Percentiles rank a stretch among this genome's conserved stretches.
Conservation (phyloP, 2,888 invertebrate species). For the Hemistola chrysoprasaria region DNA sequence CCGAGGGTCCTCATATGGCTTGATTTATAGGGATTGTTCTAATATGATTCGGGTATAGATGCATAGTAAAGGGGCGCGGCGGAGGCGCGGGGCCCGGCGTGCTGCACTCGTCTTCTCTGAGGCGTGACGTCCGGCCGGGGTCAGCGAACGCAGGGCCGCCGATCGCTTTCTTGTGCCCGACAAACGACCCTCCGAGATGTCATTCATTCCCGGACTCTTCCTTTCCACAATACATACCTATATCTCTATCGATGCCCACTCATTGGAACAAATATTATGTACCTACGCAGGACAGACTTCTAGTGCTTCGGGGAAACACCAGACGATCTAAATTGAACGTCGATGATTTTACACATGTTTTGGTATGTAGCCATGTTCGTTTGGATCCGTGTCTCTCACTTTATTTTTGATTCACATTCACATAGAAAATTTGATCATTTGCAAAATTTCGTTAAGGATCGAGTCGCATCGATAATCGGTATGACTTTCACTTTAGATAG, state of each 20-base stretch:
- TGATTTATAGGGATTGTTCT: slow-evolving; percentile 44
- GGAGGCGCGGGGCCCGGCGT: slow-evolving; percentile 42
- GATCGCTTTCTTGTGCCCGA: slow-evolving; percentile 69
- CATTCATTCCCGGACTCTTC: slow-evolving; percentile 63
- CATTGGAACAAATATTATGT: slow-evolving; percentile 1
- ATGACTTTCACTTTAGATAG: too few species aligned
- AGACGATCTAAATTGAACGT: too few species aligned
- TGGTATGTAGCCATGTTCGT: too few species aligned
- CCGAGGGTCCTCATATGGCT: slow-evolving; percentile 35
- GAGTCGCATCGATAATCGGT: too few species aligned
- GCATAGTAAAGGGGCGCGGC: slow-evolving; percentile 33
- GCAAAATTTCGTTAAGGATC: too few species aligned
- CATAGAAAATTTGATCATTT: too few species aligned
- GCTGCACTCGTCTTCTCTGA: slow-evolving; percentile 72
- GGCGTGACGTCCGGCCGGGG: slow-evolving; percentile 76
- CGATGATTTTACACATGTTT: too few species aligned
- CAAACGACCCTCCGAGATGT: slow-evolving; percentile 69
- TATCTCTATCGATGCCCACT: slow-evolving; percentile 4
- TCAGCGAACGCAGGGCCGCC: slow-evolving; percentile 71
- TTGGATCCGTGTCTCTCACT: too few species aligned
- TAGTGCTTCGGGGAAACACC: too few species aligned
- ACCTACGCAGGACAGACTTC: too few species aligned
- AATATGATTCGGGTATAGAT: slow-evolving; percentile 31
- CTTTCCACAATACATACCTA: slow-evolving; percentile 13
- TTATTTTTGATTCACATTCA: too few species aligned